Base-by-base conservation (phyloP, 2,113 vertebrate species). In the Puma concolor region DNA sequence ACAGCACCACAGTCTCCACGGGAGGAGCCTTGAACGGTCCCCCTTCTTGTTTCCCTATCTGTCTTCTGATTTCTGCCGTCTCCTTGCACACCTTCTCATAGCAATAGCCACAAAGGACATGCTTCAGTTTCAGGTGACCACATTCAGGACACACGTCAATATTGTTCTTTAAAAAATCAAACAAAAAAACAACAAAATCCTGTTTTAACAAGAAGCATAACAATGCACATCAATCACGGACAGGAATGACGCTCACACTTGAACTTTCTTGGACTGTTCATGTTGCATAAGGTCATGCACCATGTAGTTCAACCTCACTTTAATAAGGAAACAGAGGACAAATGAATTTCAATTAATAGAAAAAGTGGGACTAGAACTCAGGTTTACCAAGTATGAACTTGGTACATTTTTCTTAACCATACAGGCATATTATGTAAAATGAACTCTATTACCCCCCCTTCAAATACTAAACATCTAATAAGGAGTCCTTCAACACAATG, bases 121-220 rank as follows among this genome's bases (percentile, higher is more conserved):
- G 99, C 72, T 99, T 99, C 99, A 99, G 99, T 98, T 99, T 99
- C 98, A 99, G 86, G 97, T 99, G 99, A 90, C 99, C 99, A 97
- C 99, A 99, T 96, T 99, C 99, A 27, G 97, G 99, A 98, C 99
- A 99, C 0, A 99, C 94, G 50, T 99, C 99, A 57, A 99, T 99
- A 98, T 99, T 99, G 44, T 64, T 99, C 99, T 99, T 93, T 82
- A 95, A 92, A 98, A 27, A 4, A 94, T 54, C 54, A 82, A 21
- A 19, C 54, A 60, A 60, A 60, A n/a, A 1, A 98, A 86, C 25
- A 76, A 98, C 17, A 81, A 89, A 97, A 74, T 94, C 27, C 80
- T 17, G 48, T 74, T 91, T 94, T 84, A 96, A 93, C 33, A 38
- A 91, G 38, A 87, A 38, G 66, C 57, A 54, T 92, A 19, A 82